These are phyloP conservation scores for Phataginus tricuspis DNA, from an alignment of 2,797 vertebrate species.

Conservation along the genomic window DNA sequence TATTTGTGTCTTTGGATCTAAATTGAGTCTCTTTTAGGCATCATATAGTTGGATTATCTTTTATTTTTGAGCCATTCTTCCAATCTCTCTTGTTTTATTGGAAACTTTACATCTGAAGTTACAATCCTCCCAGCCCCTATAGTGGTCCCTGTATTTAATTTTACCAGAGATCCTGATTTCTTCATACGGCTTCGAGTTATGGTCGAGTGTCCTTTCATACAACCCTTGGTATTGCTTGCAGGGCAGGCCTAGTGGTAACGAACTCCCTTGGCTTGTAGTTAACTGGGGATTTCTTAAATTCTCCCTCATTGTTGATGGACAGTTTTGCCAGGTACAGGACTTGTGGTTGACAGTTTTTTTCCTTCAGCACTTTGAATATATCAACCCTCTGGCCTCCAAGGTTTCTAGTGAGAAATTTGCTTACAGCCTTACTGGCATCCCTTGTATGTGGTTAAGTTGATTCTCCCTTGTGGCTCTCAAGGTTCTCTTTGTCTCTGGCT, in stretches of 20 bases:
- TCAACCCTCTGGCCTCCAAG: not conserved
- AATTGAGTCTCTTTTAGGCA: not conserved
- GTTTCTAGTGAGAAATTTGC: not conserved
- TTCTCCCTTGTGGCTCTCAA: not conserved
- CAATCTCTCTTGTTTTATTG: not conserved
- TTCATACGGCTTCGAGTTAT: not conserved
- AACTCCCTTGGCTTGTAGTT: not conserved
- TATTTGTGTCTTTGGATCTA: not conserved
- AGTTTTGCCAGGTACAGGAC: not conserved
- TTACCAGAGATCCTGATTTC: not conserved
- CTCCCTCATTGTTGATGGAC: not conserved
- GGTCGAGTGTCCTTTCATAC: not conserved
- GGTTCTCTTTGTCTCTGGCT: not conserved
- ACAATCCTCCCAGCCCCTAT: not conserved
- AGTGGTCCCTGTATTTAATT: not conserved
- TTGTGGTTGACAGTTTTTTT: not conserved
- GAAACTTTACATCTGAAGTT: not conserved
- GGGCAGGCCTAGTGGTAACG: not conserved
- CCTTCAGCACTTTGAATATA: not conserved
- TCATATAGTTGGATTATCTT: not conserved
- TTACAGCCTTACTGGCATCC: not conserved
- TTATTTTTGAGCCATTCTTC: not conserved
- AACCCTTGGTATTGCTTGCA: not conserved
- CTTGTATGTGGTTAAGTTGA: not conserved
- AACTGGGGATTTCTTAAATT: not conserved